Percentiles rank a stretch among this genome's conserved stretches.
phyloP scores from a whole-genome alignment of 37 sponge, comb jelly and placozoan genomes.

The Cladorhizidae sp. region DNA sequence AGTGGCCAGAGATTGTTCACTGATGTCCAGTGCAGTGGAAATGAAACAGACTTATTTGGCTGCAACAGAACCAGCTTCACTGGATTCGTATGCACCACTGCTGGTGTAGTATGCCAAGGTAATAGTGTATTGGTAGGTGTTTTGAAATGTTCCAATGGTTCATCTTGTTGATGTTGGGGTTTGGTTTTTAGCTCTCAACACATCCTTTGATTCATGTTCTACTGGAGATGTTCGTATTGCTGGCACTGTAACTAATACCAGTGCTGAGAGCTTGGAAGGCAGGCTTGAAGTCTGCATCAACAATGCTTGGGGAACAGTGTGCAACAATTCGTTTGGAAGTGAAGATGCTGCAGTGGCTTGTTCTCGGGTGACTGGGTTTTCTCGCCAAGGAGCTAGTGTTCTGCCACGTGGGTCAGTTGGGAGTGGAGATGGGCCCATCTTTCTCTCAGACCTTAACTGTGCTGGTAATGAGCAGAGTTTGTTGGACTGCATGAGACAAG shows the following conservation, averaged over 20 bases:
- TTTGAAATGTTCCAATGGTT: constrained; percentile 20
- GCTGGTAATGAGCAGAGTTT: constrained; percentile 4
- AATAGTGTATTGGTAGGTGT: background rate
- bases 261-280: too few relatives aligned
- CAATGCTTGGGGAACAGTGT: constrained; percentile 57
- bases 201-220: too few relatives aligned
- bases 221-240: too few relatives aligned
- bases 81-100: too few relatives aligned
- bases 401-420: too few relatives aligned
- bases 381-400: too few relatives aligned
- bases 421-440: constrained; percentile 14
- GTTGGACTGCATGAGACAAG: constrained; percentile 2
- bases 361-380: too few relatives aligned
- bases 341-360: constrained; percentile 49
- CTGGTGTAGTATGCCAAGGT: constrained; percentile 20
- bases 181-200: too few relatives aligned
- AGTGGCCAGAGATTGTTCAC: too few relatives aligned
- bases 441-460: constrained; percentile 23
- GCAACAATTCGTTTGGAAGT: constrained; percentile 44
- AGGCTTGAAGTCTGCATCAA: constrained; percentile 45
- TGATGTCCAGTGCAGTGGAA: constrained; percentile 19
- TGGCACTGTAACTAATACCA: too few relatives aligned
- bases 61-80: too few relatives aligned
- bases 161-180: too few relatives aligned
- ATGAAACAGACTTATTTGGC: background rate